Evolutionary conservation across 2,888 invertebrate species (phyloP).

Genomic region (Aleiodes testaceus): DNA sequence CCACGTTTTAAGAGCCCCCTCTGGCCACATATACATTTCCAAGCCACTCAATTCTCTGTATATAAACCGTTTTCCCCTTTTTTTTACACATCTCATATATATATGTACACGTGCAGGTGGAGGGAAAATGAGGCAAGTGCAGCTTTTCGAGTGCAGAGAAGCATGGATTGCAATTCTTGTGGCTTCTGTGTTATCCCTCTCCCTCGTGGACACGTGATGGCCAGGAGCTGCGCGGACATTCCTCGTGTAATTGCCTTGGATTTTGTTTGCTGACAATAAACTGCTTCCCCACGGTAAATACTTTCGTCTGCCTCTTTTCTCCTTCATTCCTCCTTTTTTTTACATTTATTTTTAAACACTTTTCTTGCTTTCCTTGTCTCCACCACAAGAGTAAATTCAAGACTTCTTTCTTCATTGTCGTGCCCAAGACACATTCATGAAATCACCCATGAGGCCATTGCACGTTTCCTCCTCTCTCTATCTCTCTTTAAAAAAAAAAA

Average conservation of each 20-base stretch:
- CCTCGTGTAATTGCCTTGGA: slow-evolving; percentile 59
- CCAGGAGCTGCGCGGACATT: slow-evolving; percentile 25
- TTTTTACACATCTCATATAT: not conserved
- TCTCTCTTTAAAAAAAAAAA: too few relatives aligned
- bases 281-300: slow-evolving; percentile 56
- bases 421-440: not conserved
- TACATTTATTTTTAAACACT: slow-evolving; percentile 8
- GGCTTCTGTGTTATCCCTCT: slow-evolving; percentile 15
- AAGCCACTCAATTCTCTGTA: not conserved
- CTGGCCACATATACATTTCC: slow-evolving; percentile 15
- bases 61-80: not conserved
- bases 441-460: slow-evolving; percentile 1
- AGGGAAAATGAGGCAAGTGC: slow-evolving; percentile 22
- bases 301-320: slow-evolving; percentile 47
- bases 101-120: not conserved
- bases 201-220: slow-evolving; percentile 11
- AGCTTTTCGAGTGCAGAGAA: slow-evolving; percentile 11
- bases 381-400: slow-evolving; percentile 4
- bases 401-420: slow-evolving; percentile 19
- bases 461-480: not conserved
- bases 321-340: slow-evolving; percentile 39
- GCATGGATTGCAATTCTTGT: slow-evolving; percentile 13
- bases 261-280: slow-evolving; percentile 66
- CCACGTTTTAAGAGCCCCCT: slow-evolving; percentile 16
- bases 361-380: slow-evolving; percentile 23